phyloP scores from a whole-genome alignment of 2,888 invertebrate species.

The Podotricha telesiphe region DNA sequence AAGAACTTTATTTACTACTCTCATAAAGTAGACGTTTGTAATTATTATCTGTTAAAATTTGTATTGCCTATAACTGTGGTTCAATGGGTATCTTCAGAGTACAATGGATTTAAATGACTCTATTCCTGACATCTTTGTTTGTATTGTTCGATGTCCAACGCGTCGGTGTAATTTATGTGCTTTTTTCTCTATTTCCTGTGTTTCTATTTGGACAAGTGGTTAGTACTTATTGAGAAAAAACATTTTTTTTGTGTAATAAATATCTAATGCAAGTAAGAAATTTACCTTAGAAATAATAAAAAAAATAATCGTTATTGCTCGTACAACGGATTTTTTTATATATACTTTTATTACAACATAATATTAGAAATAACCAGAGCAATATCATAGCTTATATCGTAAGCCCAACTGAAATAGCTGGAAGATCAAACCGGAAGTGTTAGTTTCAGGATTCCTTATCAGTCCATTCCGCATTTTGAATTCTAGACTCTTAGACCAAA shows the following conservation, averaged over 20 bases:
- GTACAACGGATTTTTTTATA: background rate
- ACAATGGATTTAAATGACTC: slow-evolving; percentile 81
- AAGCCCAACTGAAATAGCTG: background rate
- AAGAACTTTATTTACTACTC: slow-evolving; percentile 49
- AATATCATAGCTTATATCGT: background rate
- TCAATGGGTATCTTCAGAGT: slow-evolving; percentile 62
- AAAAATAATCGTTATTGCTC: background rate
- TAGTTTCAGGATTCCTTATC: no score
- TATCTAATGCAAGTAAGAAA: background rate
- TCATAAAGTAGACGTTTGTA: slow-evolving; percentile 26
- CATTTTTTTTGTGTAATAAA: slow-evolving; percentile 1
- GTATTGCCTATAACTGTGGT: slow-evolving; percentile 55
- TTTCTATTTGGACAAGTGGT: slow-evolving; percentile 74
- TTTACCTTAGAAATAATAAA: background rate
- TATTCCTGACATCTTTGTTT: slow-evolving; percentile 70
- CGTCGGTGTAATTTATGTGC: slow-evolving; percentile 68
- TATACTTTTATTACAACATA: background rate
- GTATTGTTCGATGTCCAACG: slow-evolving; percentile 61
- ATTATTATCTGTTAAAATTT: slow-evolving; percentile 35
- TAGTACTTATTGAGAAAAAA: slow-evolving; percentile 30
- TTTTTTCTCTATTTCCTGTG: slow-evolving; percentile 56
- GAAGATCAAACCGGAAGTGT: no score
- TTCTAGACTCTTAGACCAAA: no score
- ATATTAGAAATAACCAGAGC: no score
- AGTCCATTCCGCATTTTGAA: no score